phyloP scores from a whole-genome alignment of 2,113 vertebrate genomes.

The Eulemur macaco region DNA sequence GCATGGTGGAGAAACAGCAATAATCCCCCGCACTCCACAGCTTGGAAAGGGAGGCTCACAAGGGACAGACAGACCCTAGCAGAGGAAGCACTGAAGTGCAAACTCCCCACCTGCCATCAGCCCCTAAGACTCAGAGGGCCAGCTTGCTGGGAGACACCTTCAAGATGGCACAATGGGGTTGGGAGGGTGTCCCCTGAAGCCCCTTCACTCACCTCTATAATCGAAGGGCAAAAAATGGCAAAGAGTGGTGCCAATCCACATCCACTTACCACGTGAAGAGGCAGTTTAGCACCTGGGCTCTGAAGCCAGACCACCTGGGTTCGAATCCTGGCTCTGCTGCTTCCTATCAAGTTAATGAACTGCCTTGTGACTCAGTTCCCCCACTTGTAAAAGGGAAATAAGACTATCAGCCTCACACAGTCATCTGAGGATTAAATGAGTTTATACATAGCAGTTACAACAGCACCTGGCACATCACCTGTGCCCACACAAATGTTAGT shows the following conservation, averaged over 20 bases:
- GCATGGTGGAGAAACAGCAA: accelerated
- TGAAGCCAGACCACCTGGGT: neutral
- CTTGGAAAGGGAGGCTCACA: neutral
- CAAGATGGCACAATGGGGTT: neutral
- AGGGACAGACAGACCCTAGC: neutral
- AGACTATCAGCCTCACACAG: neutral
- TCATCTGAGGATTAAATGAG: neutral
- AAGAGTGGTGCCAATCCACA: neutral
- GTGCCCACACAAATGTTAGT: neutral
- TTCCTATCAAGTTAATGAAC: neutral
- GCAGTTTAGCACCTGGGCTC: neutral
- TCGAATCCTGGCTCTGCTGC: neutral
- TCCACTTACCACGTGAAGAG: accelerated
- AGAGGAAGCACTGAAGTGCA: neutral
- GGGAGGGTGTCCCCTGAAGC: neutral
- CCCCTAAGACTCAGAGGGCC: neutral
- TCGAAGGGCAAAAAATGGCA: neutral
- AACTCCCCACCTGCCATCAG: neutral
- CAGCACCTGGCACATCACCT: neutral
- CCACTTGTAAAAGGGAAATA: neutral
- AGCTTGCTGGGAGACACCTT: neutral
- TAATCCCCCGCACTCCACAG: no score
- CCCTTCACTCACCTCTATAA: neutral
- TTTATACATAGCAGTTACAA: neutral
- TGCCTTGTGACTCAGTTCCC: neutral